Base-by-base conservation (phyloP, 1,140 invertebrate species). In the Lepidurus apus region DNA sequence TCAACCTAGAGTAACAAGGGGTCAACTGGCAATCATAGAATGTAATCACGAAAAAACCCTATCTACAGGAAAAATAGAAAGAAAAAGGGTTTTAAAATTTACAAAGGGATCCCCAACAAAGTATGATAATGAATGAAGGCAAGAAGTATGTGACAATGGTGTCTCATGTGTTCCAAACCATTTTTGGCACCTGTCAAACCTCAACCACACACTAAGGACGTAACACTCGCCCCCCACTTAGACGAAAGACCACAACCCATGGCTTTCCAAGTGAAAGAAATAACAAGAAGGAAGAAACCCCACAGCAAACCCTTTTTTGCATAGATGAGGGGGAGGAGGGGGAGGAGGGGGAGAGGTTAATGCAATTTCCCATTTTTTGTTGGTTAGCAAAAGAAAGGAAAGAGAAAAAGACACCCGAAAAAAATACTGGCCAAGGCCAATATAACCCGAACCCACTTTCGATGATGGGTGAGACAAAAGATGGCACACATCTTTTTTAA, bases 51-150 rank as follows among this genome's bases (percentile, higher is more conserved):
- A 65, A 65, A 65, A 34, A 13, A 65, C 7, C n/a, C 53, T 65
- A 65, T 65, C 53, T 65, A 65, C 53, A 65, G 21, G 53, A 65
- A 65, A 65, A n/a, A 3, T 65, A 21, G 53, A 65, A 65, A 65
- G 53, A 17, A 65, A 65, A 65, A 13, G 53, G 21, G 53, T n/a
- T 13, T 1, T 65, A 13, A 65, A 65, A 65, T 65, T 21, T 65
- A 65, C 53, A 65, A 65, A 21, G 53, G 53, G 13, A 65, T 65
- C 21, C 53, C 53, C 21, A 65, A 65, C 53, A 21, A 21, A 65
- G 53, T 65, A 65, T 65, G 53, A 65, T 65, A 65, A 65, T 65
- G 53, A 65, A 65, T 65, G 53, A 65, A 65, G 53, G 53, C 53
- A 65, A 65, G 53, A 65, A 65, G 53, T 65, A n/a, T 65, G 53